A percentile compares a stretch with the other conserved stretches of the same genome.
phyloP scores from a whole-genome alignment of 2,888 invertebrate species.

The Drosophila borborema region DNA sequence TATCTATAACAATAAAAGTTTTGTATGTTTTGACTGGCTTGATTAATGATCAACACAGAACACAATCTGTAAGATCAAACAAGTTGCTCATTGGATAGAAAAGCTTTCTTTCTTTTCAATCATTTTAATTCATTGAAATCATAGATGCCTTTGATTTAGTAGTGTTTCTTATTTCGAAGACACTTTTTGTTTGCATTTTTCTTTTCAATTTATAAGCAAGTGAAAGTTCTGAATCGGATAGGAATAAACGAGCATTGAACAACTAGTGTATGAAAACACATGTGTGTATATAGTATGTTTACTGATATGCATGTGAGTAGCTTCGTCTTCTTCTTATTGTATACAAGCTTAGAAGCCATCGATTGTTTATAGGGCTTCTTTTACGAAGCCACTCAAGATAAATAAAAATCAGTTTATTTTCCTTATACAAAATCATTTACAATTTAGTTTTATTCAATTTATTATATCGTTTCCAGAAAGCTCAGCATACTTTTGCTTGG shows the following conservation, averaged over 20 bases:
- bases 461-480: too few species aligned
- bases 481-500: too few species aligned
- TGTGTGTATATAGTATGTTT: background rate
- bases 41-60: constrained; percentile 1
- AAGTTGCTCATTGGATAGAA: background rate
- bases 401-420: too few species aligned
- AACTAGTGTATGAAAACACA: too few species aligned
- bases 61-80: background rate
- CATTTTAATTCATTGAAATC: background rate
- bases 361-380: too few species aligned
- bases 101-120: constrained; percentile 5
- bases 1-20: background rate
- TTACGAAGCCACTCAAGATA: too few species aligned
- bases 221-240: background rate
- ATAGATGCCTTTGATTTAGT: background rate
- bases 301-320: too few species aligned
- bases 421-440: too few species aligned
- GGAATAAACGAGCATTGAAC: background rate
- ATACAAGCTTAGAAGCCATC: too few species aligned
- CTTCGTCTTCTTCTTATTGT: background rate
- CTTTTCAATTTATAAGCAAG: background rate
- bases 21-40: background rate
- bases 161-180: background rate
- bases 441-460: too few species aligned
- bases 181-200: background rate